Evolutionary conservation across 2,888 invertebrate genomes (phyloP).

Genomic region (Nasonia oneida): DNA sequence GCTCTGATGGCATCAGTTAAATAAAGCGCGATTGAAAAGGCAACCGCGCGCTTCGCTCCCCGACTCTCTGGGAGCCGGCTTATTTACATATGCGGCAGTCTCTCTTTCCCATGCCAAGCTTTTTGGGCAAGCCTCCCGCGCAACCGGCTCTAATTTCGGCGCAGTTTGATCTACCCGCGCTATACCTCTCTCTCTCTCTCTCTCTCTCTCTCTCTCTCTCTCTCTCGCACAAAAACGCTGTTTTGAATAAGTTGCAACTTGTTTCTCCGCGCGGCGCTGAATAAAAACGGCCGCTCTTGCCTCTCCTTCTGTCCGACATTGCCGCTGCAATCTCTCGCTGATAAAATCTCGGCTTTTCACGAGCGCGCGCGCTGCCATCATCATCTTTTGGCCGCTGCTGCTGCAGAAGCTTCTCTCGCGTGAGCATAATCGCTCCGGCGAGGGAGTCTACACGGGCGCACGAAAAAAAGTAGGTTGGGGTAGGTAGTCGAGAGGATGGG

Average conservation of each 20-base stretch:
- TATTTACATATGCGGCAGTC: neutral
- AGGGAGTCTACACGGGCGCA: slow-evolving; percentile 27
- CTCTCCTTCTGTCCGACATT: slow-evolving; percentile 18
- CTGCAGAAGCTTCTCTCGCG: slow-evolving; percentile 17
- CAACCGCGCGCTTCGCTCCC: neutral
- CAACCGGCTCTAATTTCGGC: slow-evolving; percentile 32
- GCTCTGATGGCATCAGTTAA: neutral
- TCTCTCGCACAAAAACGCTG: slow-evolving; percentile 39
- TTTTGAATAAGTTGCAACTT: slow-evolving; percentile 60
- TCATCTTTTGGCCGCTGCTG: slow-evolving; percentile 21
- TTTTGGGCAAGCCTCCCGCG: slow-evolving; percentile 24
- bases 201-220: too few species aligned
- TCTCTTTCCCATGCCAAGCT: neutral
- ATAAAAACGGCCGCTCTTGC: slow-evolving; percentile 48
- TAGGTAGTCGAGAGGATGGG: neutral
- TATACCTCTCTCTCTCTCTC: too few species aligned
- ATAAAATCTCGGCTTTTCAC: slow-evolving; percentile 61
- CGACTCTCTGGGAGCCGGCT: neutral
- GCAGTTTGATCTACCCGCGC: slow-evolving; percentile 3
- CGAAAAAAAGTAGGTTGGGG: slow-evolving; percentile 56
- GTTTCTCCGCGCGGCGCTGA: slow-evolving; percentile 34
- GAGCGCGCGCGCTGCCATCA: neutral
- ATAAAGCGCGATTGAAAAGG: slow-evolving; percentile 20
- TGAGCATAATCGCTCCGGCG: slow-evolving; percentile 24
- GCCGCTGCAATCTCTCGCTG: slow-evolving; percentile 56